Conservation (phyloP, 2,797 vertebrate genomes). For the Centropyge bicolor region DNA sequence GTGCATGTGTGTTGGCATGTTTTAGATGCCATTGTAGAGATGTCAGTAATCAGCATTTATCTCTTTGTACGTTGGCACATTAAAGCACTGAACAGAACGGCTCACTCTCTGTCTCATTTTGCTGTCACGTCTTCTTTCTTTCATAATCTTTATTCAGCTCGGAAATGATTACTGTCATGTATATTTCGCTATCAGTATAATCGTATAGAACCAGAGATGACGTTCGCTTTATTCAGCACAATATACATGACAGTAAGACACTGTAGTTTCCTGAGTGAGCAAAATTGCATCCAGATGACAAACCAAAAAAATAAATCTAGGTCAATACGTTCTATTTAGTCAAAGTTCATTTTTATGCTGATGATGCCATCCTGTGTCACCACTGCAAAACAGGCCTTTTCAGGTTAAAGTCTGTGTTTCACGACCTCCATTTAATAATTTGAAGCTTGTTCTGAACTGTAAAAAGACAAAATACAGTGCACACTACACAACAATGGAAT, state of each 20-base stretch:
- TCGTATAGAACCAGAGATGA: neutral
- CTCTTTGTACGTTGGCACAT: conserved; percentile 80
- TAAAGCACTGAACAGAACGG: conserved; percentile 74
- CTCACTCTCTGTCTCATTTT: conserved; percentile 29
- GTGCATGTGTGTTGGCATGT: conserved; percentile 68
- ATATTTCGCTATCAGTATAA: neutral
- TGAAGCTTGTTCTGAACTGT: neutral
- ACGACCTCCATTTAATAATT: neutral
- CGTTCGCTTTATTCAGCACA: neutral
- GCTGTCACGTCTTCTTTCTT: conserved; percentile 22
- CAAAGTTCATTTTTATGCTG: neutral
- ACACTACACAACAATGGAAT: neutral
- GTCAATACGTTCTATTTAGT: conserved; percentile 3
- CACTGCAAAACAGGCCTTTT: neutral
- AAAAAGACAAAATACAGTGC: neutral
- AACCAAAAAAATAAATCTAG: neutral
- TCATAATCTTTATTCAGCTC: conserved; percentile 5
- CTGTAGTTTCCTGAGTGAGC: too few species aligned
- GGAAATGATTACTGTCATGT: neutral
- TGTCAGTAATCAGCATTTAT: conserved; percentile 78
- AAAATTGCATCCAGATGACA: neutral
- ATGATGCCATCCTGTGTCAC: neutral
- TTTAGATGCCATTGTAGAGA: conserved; percentile 79
- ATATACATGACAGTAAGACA: neutral
- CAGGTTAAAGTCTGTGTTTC: neutral